Conservation (phyloP, 2,888 invertebrate genomes). For the Cantharis flavilabris region DNA sequence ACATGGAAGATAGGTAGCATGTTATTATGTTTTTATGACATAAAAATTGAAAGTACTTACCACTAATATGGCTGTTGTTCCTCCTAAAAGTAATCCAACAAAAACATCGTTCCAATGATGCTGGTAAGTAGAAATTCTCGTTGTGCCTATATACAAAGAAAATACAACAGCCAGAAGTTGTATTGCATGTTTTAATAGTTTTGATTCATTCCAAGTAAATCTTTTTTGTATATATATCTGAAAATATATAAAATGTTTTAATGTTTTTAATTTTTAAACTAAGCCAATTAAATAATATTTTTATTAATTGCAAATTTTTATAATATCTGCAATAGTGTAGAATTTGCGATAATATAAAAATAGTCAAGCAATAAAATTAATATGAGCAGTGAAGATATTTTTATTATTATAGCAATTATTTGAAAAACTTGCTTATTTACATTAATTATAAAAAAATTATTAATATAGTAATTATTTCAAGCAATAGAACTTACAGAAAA, state of each 20-base stretch:
- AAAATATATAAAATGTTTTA: constrained; percentile 33
- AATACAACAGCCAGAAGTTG: constrained; percentile 80
- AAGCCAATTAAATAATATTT: not conserved
- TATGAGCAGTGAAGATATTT: not conserved
- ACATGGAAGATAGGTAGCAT: not conserved
- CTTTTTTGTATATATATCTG: constrained; percentile 88
- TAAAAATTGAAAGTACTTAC: constrained; percentile 55
- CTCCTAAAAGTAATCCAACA: constrained; percentile 74
- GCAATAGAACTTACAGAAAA: constrained; percentile 70
- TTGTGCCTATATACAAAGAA: constrained; percentile 86
- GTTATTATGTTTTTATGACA: not conserved
- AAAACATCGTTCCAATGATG: constrained; percentile 98
- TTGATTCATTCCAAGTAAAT: constrained; percentile 79
- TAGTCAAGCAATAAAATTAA: not conserved
- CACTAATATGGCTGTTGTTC: constrained; percentile 67
- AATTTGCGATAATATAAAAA: not conserved
- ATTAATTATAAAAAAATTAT: not conserved
- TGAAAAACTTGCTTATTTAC: not conserved
- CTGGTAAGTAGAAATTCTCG: constrained; percentile 92
- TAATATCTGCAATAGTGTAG: not conserved
- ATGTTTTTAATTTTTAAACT: not conserved
- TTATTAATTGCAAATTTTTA: not conserved
- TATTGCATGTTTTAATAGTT: constrained; percentile 80
- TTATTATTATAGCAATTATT: not conserved
- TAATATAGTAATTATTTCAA: not conserved